phyloP scores from a whole-genome alignment of 2,888 invertebrate species.

The Eulithis prunata region DNA sequence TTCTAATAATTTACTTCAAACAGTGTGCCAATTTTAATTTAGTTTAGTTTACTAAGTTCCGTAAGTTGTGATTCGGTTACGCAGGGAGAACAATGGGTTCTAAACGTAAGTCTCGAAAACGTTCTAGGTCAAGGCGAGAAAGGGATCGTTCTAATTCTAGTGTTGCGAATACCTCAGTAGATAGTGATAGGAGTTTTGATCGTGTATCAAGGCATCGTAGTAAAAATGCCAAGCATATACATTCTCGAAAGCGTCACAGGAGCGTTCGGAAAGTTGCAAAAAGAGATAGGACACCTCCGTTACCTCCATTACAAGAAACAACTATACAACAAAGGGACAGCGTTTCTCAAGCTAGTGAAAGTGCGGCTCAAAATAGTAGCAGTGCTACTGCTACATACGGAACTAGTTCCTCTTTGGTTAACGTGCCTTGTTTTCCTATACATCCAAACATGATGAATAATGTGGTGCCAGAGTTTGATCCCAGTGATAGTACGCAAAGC shows the following conservation, averaged over 20 bases:
- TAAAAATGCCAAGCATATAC: not conserved
- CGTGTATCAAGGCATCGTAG: not conserved
- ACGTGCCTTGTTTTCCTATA: not conserved
- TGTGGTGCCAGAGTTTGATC: not conserved
- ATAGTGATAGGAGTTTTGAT: not conserved
- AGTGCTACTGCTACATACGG: not conserved
- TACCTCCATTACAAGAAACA: no score
- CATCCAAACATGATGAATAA: not conserved
- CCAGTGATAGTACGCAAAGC: not conserved
- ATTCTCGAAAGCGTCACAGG: not conserved
- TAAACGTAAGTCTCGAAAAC: not conserved
- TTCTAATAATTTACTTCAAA: no score
- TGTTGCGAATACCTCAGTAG: not conserved
- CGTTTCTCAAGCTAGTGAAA: not conserved
- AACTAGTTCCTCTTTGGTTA: not conserved
- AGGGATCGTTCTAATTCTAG: not conserved
- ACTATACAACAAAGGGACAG: not conserved
- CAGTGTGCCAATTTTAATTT: no score
- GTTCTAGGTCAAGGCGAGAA: not conserved
- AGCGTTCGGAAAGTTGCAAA: not conserved
- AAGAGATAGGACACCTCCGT: not conserved
- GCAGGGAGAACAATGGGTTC: not conserved
- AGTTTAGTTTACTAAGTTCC: no score
- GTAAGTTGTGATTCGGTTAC: no score
- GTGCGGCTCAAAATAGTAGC: not conserved